A percentile compares a stretch with the other conserved stretches of the same genome.
phyloP scores from a whole-genome alignment of 2,888 invertebrate species.

The Rotaria macrura region DNA sequence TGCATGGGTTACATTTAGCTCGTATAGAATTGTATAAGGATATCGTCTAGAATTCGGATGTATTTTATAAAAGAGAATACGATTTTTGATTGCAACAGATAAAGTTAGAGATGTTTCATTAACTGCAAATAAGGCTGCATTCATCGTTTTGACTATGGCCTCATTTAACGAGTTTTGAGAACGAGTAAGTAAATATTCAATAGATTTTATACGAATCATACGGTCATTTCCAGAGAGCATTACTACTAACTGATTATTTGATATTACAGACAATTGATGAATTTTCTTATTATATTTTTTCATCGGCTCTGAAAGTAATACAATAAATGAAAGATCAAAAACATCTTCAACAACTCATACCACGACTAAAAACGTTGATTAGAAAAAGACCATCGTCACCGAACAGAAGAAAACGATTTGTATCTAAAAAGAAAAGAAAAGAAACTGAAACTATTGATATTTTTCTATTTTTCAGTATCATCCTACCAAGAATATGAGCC shows the following conservation, averaged over 20 bases:
- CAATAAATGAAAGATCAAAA: neutral
- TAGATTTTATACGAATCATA: neutral
- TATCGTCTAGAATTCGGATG: neutral
- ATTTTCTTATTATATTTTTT: neutral
- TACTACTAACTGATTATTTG: neutral
- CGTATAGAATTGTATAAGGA: neutral
- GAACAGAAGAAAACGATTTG: neutral
- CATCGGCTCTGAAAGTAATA: neutral
- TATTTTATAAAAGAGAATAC: neutral
- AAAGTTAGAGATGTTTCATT: neutral
- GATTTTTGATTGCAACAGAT: neutral
- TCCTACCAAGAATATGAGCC: neutral
- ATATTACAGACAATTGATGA: neutral
- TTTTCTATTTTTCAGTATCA: neutral
- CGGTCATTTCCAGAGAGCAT: neutral
- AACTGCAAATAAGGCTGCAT: neutral
- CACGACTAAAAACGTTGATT: neutral
- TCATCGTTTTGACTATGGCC: neutral
- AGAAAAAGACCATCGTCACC: neutral
- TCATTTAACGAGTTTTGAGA: neutral
- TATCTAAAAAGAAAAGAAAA: neutral
- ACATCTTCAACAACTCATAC: neutral
- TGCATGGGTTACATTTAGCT: neutral
- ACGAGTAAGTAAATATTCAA: neutral
- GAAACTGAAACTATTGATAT: neutral